A percentile compares a stretch with the other conserved stretches of the same genome.
These are phyloP conservation scores for Anguilla marmorata DNA, from an alignment of 2,797 vertebrate species.

Conservation along the genomic window DNA sequence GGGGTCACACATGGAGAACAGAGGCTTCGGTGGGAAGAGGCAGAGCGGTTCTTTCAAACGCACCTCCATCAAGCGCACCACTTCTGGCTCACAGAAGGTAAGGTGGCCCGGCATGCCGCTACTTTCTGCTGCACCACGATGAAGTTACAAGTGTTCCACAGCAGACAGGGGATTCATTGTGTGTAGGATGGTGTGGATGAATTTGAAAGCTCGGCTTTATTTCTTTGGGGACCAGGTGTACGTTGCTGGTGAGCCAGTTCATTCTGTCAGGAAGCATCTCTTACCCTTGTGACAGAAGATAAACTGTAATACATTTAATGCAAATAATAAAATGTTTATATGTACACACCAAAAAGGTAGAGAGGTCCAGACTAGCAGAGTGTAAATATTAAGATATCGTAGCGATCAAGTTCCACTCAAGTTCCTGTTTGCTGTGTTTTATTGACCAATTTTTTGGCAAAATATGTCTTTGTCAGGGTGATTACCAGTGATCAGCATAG, in stretches of 20 bases:
- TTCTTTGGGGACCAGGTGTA: not conserved
- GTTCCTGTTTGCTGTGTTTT: no score
- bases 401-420: no score
- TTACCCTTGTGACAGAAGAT: not conserved
- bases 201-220: not conserved
- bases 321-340: not conserved
- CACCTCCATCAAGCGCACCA: constrained; percentile 73
- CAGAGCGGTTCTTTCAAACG: constrained; percentile 75
- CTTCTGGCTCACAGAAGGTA: constrained; percentile 80
- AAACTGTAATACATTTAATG: not conserved
- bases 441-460: no score
- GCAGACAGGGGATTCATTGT: constrained; percentile 14
- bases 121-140: not conserved
- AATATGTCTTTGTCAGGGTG: no score
- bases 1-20: constrained; percentile 53
- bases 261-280: not conserved
- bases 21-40: constrained; percentile 47
- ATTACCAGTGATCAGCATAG: no score
- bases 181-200: not conserved
- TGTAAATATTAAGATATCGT: no score
- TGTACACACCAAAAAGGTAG: not conserved
- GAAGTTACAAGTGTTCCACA: not conserved
- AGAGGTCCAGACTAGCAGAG: no score
- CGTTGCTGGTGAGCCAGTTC: not conserved
- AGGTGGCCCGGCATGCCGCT: constrained; percentile 37